Base-by-base conservation (phyloP, 2,113 vertebrate genomes). In the Odobenus rosmarus region DNA sequence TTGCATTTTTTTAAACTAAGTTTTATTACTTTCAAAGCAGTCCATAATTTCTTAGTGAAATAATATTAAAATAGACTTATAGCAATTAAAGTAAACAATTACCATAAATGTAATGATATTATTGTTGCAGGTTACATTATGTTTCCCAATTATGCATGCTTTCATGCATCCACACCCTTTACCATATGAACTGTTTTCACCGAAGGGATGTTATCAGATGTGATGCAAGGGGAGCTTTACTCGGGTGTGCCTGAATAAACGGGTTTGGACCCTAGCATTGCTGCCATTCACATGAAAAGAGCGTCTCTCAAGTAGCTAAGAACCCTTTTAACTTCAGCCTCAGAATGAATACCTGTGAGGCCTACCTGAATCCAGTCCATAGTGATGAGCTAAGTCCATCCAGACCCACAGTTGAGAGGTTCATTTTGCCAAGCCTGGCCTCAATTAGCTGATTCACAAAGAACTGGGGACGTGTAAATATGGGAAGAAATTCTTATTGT, bases 11-110 rank as follows among this genome's bases (percentile, higher is more conserved):
- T 39, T 31, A 36, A 86, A 53, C 24, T 42, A 28, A 31, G 12
- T 88, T 76, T 96, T 79, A 51, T 61, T 67, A 93, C 81, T 97
- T 69, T 15, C 24, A 90, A 88, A 13, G 36, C 19, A 62, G 24
- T 28, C 12, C 14, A 51, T 92, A 83, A 61, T 93, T 93, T 85
- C 2, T 67, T 90, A 36, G 36, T 85, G 39, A 87, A 81, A 4
- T 55, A 57, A 74, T 39, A 94, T 55, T 61, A 82, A 92, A 89
- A 88, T 53, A 77, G 36, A 61, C 57, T 53, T 80, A n/a, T 28
- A n/a, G 1, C 4, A 92, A 83, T 72, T 76, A 86, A 92, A 83
- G 64, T 76, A 86, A 62, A 79, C 5, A 39, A 64, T 88, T 79
- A 72, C 18, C 23, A 92, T 49, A 90, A 87, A 51, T 33, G 71